phyloP scores from a whole-genome alignment of 2,888 invertebrate genomes.

The Fissipunctia ypsillon region DNA sequence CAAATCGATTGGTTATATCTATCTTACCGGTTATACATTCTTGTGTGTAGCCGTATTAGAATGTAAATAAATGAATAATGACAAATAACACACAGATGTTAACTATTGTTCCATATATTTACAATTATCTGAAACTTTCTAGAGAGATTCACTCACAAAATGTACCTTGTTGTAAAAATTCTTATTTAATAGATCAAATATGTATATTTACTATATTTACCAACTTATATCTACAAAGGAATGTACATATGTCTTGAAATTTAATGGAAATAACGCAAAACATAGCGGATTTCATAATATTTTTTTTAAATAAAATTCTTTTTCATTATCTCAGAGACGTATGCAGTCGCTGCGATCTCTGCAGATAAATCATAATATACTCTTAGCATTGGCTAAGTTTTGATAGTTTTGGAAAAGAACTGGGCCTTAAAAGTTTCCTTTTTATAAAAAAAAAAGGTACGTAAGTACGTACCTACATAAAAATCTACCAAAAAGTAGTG shows the following conservation, averaged over 20 bases:
- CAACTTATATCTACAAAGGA: background rate
- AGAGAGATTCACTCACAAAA: conserved; percentile 11
- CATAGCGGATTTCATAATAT: background rate
- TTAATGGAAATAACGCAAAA: conserved; percentile 9
- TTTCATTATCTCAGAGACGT: background rate
- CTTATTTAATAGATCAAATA: conserved; percentile 1
- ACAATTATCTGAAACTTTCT: conserved; percentile 12
- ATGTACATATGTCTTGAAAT: conserved; percentile 10
- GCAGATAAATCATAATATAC: background rate
- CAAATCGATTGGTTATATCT: conserved; percentile 4
- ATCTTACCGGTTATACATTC: conserved; percentile 31
- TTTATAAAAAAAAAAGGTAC: background rate
- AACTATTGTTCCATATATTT: conserved; percentile 20
- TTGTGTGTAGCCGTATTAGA: conserved; percentile 43
- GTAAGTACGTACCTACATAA: background rate
- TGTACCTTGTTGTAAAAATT: background rate
- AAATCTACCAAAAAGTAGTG: background rate
- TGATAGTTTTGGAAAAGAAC: background rate
- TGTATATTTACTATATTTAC: background rate
- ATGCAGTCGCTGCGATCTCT: background rate
- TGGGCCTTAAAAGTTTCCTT: background rate
- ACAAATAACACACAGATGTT: conserved; percentile 28
- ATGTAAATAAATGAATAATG: conserved; percentile 4
- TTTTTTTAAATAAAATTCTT: background rate
- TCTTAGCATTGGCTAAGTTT: too few relatives aligned